Conservation (phyloP, 2,113 vertebrate genomes). For the Podarcis cretensis region DNA sequence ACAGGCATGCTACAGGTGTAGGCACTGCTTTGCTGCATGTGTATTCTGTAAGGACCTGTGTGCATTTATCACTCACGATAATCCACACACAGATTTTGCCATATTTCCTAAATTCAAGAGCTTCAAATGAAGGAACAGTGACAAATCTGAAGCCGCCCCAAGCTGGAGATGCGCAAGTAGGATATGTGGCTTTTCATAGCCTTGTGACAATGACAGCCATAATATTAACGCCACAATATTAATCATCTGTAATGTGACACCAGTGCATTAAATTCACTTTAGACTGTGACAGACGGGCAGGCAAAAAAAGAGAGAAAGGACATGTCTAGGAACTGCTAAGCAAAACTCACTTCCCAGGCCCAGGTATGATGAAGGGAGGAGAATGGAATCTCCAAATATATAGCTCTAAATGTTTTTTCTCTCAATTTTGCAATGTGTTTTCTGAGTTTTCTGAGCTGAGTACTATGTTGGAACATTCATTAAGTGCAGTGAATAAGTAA, state of each 20-base stretch:
- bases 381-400: too few species aligned
- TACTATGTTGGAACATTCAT: too few species aligned
- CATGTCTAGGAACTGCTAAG: not conserved
- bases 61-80: not conserved
- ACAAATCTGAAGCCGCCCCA: not conserved
- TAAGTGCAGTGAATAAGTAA: too few species aligned
- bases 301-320: too few species aligned
- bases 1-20: not conserved
- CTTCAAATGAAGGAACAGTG: not conserved
- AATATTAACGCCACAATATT: not conserved
- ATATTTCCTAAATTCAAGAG: not conserved
- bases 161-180: not conserved
- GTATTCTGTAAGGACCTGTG: not conserved
- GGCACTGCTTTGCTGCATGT: not conserved
- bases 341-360: not conserved
- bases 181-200: not conserved
- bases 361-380: not conserved
- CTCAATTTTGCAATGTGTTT: too few species aligned
- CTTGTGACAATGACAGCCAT: not conserved
- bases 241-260: not conserved
- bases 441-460: too few species aligned
- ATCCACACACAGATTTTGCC: not conserved
- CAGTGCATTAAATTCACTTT: not conserved
- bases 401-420: too few species aligned
- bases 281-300: not conserved